phyloP scores from a whole-genome alignment of 2,113 vertebrate species.

The Psilopsiagon aymara region DNA sequence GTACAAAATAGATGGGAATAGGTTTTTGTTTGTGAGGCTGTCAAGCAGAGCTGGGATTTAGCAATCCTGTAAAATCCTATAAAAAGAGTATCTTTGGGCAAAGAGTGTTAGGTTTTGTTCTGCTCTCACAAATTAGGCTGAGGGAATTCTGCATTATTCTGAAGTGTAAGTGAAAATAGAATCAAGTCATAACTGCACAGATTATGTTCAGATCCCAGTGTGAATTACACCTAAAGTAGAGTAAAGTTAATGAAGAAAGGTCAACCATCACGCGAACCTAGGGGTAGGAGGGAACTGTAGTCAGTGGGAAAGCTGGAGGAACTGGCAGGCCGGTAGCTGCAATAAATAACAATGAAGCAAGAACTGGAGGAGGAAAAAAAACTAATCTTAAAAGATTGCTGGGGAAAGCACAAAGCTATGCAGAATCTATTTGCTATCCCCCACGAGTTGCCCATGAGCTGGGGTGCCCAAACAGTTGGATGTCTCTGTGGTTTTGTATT shows the following conservation, averaged over 20 bases:
- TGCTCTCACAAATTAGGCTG: neutral
- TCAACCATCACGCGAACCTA: neutral
- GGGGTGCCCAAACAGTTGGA: neutral
- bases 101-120: neutral
- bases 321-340: neutral
- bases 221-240: neutral
- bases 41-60: neutral
- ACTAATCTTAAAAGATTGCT: neutral
- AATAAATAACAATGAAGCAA: neutral
- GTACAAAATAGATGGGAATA: neutral
- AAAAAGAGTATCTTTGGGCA: neutral
- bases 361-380: neutral
- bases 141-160: neutral
- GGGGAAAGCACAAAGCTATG: neutral
- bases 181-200: neutral
- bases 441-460: neutral
- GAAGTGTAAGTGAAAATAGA: neutral
- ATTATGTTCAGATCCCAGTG: neutral
- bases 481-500: neutral
- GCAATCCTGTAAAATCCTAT: neutral
- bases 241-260: neutral
- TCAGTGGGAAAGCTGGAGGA: neutral
- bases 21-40: fast-evolving
- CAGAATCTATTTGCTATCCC: neutral
- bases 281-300: neutral